A percentile compares a stretch with the other conserved stretches of the same genome.
These are phyloP conservation scores for silkworm (Bombyx mori) DNA, from an alignment of 1,140 invertebrate species.

Conservation along the genomic window DNA sequence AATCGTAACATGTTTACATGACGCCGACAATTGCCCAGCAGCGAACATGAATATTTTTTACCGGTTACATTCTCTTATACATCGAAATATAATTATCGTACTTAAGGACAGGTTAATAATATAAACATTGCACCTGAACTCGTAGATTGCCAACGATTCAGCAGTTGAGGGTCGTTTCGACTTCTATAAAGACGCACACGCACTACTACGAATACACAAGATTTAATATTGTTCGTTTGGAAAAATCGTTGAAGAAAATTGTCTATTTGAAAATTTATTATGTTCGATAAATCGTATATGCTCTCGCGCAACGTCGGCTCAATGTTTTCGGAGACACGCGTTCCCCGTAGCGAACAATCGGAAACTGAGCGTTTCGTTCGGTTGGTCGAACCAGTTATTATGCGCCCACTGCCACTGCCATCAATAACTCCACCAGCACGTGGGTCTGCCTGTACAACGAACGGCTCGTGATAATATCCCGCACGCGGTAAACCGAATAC, in stretches of 20 bases:
- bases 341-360: constrained; percentile 49
- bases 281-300: constrained; percentile 38
- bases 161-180: constrained; percentile 23
- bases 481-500: constrained; percentile 29
- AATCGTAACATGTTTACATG: too few relatives aligned
- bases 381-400: constrained; percentile 58
- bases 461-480: constrained; percentile 39
- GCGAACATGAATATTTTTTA: neutral
- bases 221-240: neutral
- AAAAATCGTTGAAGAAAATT: constrained; percentile 1
- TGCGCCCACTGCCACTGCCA: constrained; percentile 52
- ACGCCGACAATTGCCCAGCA: too few relatives aligned
- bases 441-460: constrained; percentile 40
- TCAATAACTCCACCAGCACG: constrained; percentile 60
- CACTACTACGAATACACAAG: constrained; percentile 42
- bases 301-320: constrained; percentile 44
- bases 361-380: constrained; percentile 50
- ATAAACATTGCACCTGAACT: constrained; percentile 48
- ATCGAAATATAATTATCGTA: neutral
- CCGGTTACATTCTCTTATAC: neutral
- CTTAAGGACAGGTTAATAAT: constrained; percentile 1
- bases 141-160: constrained; percentile 29
- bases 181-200: constrained; percentile 32
- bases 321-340: constrained; percentile 36
- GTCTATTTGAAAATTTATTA: constrained; percentile 18